Evolutionary conservation across 2,797 vertebrate genomes (phyloP).

Genomic region (Oceanodroma leucorhoa): DNA sequence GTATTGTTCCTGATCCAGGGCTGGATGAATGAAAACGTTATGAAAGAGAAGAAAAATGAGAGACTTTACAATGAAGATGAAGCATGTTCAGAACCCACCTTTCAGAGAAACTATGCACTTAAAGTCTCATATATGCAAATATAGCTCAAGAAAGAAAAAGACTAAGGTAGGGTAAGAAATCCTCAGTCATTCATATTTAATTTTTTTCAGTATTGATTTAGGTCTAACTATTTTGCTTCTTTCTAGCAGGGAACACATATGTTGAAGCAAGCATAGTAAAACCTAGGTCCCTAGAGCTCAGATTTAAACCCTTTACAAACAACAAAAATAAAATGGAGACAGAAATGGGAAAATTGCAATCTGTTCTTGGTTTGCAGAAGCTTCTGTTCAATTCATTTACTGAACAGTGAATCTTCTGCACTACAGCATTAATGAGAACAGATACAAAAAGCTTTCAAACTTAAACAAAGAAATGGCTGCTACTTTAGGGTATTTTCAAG

Average conservation of each 20-base stretch:
- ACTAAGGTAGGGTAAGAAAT: not conserved
- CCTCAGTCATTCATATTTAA: not conserved
- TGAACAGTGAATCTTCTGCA: conserved; percentile 4
- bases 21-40: conserved; percentile 15
- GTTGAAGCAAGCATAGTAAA: not conserved
- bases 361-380: conserved; percentile 30
- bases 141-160: not conserved
- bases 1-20: conserved; percentile 14
- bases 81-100: not conserved
- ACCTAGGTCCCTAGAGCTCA: not conserved
- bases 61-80: not conserved
- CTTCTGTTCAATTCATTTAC: conserved; percentile 58
- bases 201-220: not conserved
- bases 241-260: not conserved
- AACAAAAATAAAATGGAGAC: conserved; percentile 20
- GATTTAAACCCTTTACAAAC: conserved; percentile 10
- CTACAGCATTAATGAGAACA: conserved; percentile 39
- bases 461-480: conserved; percentile 57
- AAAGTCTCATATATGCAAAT: not conserved
- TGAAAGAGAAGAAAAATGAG: not conserved
- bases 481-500: conserved; percentile 55
- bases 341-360: conserved; percentile 28
- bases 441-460: conserved; percentile 55
- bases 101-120: not conserved
- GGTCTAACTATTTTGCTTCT: not conserved